Evolutionary conservation across 2,113 vertebrate species (phyloP).

Genomic region (Eleginops maclovinus): DNA sequence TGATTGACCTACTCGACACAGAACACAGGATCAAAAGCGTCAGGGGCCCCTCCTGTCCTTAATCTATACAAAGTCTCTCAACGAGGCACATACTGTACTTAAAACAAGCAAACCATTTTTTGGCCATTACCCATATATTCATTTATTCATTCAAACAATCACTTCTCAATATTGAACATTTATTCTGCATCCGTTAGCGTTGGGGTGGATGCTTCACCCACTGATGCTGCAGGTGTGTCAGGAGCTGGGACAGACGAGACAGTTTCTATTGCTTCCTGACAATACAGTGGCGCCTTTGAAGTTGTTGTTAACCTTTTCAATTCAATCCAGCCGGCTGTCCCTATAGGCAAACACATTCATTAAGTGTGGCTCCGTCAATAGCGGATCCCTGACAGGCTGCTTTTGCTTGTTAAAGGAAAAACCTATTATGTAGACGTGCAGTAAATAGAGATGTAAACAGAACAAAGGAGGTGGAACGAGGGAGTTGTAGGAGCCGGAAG

Average conservation of each 20-base stretch:
- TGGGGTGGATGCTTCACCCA: neutral
- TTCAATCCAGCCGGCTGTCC: constrained; percentile 3
- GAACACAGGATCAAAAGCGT: too few species aligned
- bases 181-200: neutral
- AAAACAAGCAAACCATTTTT: too few species aligned
- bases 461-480: neutral
- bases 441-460: constrained; percentile 20
- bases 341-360: constrained; percentile 32
- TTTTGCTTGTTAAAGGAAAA: constrained; percentile 36
- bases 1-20: too few species aligned
- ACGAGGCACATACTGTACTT: too few species aligned
- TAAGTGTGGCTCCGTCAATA: constrained; percentile 15
- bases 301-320: constrained; percentile 37
- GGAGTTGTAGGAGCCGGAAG: neutral
- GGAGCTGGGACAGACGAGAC: constrained; percentile 10
- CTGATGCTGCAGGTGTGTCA: neutral
- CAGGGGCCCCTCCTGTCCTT: too few species aligned
- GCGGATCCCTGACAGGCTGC: constrained; percentile 1
- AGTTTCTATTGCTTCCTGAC: neutral
- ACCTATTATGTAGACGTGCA: neutral
- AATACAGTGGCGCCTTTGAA: neutral
- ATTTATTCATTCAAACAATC: too few species aligned
- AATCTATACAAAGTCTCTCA: too few species aligned
- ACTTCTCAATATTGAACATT: neutral
- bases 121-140: too few species aligned